Evolutionary conservation across 2,888 invertebrate species (phyloP).

Genomic region (Tricholauxania praeusta): DNA sequence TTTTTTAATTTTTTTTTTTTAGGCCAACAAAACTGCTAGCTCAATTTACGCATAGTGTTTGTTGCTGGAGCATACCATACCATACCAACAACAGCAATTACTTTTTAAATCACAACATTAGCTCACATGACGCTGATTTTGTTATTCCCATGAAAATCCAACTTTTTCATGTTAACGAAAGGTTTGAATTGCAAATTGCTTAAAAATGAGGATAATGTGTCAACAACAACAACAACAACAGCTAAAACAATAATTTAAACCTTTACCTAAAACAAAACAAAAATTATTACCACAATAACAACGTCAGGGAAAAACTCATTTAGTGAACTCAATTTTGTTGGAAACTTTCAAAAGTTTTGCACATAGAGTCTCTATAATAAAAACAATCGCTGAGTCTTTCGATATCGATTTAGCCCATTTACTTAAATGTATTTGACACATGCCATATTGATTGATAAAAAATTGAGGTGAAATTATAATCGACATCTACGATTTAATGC

Average conservation of each 20-base stretch:
- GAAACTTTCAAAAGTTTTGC: too few relatives aligned
- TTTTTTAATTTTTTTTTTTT: slow-evolving; percentile 14
- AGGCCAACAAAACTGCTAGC: slow-evolving; percentile 1
- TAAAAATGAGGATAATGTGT: not conserved
- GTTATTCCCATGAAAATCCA: slow-evolving; percentile 19
- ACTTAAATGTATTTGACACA: too few relatives aligned
- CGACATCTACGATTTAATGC: too few relatives aligned
- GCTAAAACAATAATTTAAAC: not conserved
- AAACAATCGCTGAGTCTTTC: too few relatives aligned
- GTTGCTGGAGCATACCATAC: not conserved
- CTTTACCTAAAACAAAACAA: not conserved
- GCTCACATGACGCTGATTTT: slow-evolving; percentile 5
- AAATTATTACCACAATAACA: not conserved
- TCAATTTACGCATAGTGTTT: slow-evolving; percentile 8
- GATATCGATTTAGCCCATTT: too few relatives aligned
- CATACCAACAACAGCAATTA: not conserved
- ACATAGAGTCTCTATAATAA: too few relatives aligned
- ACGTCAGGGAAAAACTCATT: too few relatives aligned
- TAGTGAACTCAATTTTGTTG: too few relatives aligned
- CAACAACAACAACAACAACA: not conserved
- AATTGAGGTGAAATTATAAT: too few relatives aligned
- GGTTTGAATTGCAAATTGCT: not conserved
- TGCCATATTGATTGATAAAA: too few relatives aligned
- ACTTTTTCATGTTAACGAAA: not conserved
- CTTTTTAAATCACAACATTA: slow-evolving; percentile 7